Evolutionary conservation across 2,113 vertebrate genomes (phyloP), one percentile per base, ranked within the genome.

Genomic region (Dipodomys merriami): DNA sequence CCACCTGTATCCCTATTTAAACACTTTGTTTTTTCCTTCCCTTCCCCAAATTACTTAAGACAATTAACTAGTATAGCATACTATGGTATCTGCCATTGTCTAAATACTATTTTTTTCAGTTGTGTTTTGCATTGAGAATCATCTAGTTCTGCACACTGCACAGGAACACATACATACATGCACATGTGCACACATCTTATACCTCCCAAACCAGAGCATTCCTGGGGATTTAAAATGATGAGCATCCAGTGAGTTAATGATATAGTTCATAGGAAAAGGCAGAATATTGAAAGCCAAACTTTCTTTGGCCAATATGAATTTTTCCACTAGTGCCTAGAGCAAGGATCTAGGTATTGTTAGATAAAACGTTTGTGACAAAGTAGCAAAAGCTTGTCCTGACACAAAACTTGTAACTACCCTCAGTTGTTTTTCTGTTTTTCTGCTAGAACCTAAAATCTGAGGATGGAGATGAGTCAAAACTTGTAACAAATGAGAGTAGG

Each of bases 291-390:
- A 60, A 60, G 82, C 85, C 30, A 76, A 82, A 93, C 62, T 87
- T 89, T 35, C 57, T 69, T 85, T 23, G 29, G 77, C 74, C 85
- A 91, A 95, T 94, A 19, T 0, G 39, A 95, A 95, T 69, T 82
- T 82, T 69, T 11, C 67, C 84, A 85, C 60, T 82, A 39, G 33
- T 15, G 65, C 78, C 68, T 82, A 15, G 44, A 93, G 92, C 68
- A 46, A 29, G 49, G 68, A 68, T 89, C 44, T 53, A 72, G 39
- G 39, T 39, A 39, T 39, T 39, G 39, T 39, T 39, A 39, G 39
- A 39, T 39, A 39, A 39, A 18, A 35, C 81, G 5, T 39, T 39
- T 84, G 90, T 29, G 74, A 60, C 69, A 85, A 93, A 78, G 57
- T 68, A 90, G 20, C 27, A 81, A 76, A 86, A 86, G 6, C 46